A percentile compares a stretch with the other conserved stretches of the same genome.
Conservation (phyloP, 2,113 vertebrate species). For the Varanus salvator region DNA sequence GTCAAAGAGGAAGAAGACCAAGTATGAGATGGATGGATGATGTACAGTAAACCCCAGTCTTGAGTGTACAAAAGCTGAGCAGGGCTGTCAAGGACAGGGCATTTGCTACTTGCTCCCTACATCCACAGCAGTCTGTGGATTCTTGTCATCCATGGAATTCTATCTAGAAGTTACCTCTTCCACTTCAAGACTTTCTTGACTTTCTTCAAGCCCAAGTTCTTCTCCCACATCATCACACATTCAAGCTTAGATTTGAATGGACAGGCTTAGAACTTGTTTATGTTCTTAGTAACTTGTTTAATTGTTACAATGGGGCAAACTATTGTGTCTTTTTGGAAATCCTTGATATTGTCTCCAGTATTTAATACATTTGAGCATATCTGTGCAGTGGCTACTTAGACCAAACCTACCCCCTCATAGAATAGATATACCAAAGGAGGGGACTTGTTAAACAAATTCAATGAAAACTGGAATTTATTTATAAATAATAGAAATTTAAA, state of each 20-base stretch:
- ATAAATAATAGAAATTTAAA: neutral
- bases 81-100: too few relatives aligned
- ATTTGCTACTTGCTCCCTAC: too few relatives aligned
- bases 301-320: neutral
- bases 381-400: neutral
- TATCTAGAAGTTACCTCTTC: neutral
- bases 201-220: neutral
- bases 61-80: too few relatives aligned
- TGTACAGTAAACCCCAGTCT: too few relatives aligned
- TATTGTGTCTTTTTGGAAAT: neutral
- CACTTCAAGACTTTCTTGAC: neutral
- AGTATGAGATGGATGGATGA: too few relatives aligned
- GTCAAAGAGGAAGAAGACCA: too few relatives aligned
- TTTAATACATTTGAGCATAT: neutral
- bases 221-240: neutral
- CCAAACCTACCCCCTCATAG: rapidly evolving
- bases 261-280: neutral
- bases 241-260: too few relatives aligned
- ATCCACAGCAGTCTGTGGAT: neutral
- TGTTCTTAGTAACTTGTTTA: neutral
- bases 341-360: neutral
- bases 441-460: neutral
- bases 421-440: neutral
- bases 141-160: neutral
- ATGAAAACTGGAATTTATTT: neutral